Base-by-base conservation (phyloP, 2,797 vertebrate genomes). In the Diglossa cyanea region DNA sequence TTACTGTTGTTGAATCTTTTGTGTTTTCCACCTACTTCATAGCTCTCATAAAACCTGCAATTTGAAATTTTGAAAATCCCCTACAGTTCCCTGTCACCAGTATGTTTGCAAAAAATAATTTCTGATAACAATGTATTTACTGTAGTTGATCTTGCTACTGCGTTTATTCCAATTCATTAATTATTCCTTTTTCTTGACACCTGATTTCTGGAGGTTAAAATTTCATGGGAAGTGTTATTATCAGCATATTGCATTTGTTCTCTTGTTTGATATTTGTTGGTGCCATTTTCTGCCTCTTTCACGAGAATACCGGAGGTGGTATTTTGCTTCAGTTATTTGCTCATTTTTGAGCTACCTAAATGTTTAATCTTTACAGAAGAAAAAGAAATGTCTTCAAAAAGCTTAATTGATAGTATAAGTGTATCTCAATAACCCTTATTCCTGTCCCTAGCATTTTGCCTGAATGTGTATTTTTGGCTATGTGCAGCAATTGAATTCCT, bases 401-500 rank as follows among this genome's bases (percentile, higher is more conserved):
- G 6, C 13, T 68, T 90, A 91, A 81, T 45, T 72, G 62, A 28
- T 42, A 42, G 14, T 42, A 28, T 68, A 51, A 86, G 39, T 37
- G 44, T 44, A 80, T n/a, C 44, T 94, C 58, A 75, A 21, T 65
- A 66, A 77, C 44, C 19, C 58, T 55, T 88, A 37, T 74, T 58
- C 21, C 68, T 75, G 12, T 73, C 33, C 62, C 61, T 94, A 55
- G 17, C 40, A 31, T 82, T 90, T 86, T 76, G 25, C 78, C 77
- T 93, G 95, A 47, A 88, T 17, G 19, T 51, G 19, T 80, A 77
- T 95, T 86, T 94, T 75, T 72, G 79, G 50, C 91, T 88, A 47
- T 48, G 63, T 39, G 61, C 85, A 95, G 62, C 72, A 55, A 82
- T 47, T 65, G 54, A 80, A 90, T 95, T 79, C 86, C 79, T 88